Evolutionary conservation across 2,797 vertebrate species (phyloP).

Genomic region (Dallia pectoralis): DNA sequence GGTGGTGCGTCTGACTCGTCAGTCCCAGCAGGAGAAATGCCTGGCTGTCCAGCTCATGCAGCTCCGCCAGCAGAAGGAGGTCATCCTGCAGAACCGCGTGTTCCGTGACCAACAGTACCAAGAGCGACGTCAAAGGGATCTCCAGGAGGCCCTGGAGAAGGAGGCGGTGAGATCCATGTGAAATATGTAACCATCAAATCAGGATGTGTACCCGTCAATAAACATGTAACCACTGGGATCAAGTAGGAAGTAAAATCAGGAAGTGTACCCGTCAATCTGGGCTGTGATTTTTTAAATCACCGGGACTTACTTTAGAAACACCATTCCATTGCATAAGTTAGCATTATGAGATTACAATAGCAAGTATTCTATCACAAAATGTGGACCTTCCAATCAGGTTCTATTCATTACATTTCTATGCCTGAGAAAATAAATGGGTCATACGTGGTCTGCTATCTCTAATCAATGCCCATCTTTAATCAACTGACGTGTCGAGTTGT

Average conservation of each 20-base stretch:
- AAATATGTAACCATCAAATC: too few relatives aligned
- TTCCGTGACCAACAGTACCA: constrained; percentile 87
- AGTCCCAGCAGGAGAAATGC: constrained; percentile 86
- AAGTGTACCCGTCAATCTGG: too few relatives aligned
- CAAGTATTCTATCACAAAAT: too few relatives aligned
- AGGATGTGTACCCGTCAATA: too few relatives aligned
- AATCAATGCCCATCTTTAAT: neutral
- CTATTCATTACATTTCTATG: neutral
- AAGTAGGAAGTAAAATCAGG: too few relatives aligned
- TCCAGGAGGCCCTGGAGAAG: constrained; percentile 84
- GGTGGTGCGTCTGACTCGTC: constrained; percentile 82
- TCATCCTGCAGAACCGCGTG: constrained; percentile 85
- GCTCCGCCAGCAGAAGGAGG: constrained; percentile 84
- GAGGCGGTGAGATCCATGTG: constrained; percentile 83
- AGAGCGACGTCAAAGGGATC: constrained; percentile 81
- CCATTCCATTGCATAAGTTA: too few relatives aligned
- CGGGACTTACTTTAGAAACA: too few relatives aligned
- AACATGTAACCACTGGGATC: too few relatives aligned
- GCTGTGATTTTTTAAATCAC: too few relatives aligned
- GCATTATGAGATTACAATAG: too few relatives aligned
- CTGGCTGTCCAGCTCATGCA: constrained; percentile 88
- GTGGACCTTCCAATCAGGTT: too few relatives aligned
- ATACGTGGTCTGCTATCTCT: neutral
- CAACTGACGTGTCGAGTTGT: too few relatives aligned
- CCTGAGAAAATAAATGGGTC: neutral